Conservation (phyloP, 2,797 vertebrate genomes). For the Podarcis lilfordi region DNA sequence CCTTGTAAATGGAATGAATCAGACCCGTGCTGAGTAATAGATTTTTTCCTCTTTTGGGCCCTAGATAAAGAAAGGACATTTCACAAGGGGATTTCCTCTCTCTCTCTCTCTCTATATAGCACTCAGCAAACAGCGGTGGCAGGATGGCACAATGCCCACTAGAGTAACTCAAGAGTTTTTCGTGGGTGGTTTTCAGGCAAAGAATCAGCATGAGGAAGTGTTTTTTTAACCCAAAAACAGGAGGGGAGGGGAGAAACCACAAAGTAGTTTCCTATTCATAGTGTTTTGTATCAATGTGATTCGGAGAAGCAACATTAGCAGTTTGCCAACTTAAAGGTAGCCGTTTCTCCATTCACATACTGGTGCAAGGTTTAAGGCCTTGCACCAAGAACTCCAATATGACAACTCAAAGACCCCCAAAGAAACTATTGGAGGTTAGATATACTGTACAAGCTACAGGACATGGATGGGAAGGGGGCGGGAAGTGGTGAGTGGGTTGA, state of each 20-base stretch:
- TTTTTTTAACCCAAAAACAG: not conserved
- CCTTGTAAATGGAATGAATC: slow-evolving; percentile 50
- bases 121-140: not conserved
- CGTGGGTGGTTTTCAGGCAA: slow-evolving; percentile 10
- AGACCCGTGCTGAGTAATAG: slow-evolving; percentile 45
- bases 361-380: not conserved
- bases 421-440: not conserved
- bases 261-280: not conserved
- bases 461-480: no score
- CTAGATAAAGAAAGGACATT: slow-evolving; percentile 42
- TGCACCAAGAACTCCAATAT: not conserved
- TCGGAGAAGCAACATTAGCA: no score
- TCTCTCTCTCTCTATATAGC: not conserved
- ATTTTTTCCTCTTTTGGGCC: not conserved
- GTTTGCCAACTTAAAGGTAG: not conserved
- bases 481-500: not conserved
- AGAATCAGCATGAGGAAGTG: not conserved
- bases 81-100: slow-evolving; percentile 14
- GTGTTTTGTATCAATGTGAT: not conserved
- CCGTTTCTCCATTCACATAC: not conserved
- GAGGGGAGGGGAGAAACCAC: no score
- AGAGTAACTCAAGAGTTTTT: not conserved
- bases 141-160: not conserved
- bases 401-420: not conserved
- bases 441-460: not conserved